Base-by-base conservation (phyloP, 2,113 vertebrate species). In the Daboia siamensis region DNA sequence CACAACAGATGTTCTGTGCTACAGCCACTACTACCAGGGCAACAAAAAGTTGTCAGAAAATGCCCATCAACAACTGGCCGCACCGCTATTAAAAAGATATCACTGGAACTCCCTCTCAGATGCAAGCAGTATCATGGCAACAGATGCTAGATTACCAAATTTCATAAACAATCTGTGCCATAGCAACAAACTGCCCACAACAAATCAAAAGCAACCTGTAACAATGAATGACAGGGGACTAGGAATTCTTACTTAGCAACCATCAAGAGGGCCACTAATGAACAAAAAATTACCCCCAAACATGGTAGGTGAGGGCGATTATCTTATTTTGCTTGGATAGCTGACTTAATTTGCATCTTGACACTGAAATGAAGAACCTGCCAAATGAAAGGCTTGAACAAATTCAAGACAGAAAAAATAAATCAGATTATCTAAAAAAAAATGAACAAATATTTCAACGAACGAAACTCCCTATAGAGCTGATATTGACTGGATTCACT, bases 191-290 rank as follows among this genome's bases (percentile, higher is more conserved):
- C 56, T 64, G 55, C 90, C 61, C 44, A 33, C 87, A 86, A 86
- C 74, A 86, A 64, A 90, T 80, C 56, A 80, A 92, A 56, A 29
- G 88, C 80, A 59, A 52, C 59, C 46, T 33, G 26, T 59, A 48
- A 44, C 44, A 89, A 89, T 33, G 44, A 57, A 89, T 92, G 54
- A 59, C 29, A 24, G 6, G 61, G 20, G 10, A 46, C 91, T 26
- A 56, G 17, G 20, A 52, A 20, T 44, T n/a, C 55, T 93, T n/a
- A 20, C 92, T 44, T 90, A 80, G 92, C 90, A 90, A 93, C 90
- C 17, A 57, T 24, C 85, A 93, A 86, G 5, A 44, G 59, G 48
- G 92, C 23, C 51, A 74, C 44, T 56, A 51, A 13, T 46, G 39
- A 88, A 51, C 11, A 51, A 46, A 44, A 86, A n/a, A 52, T 61